phyloP scores from a whole-genome alignment of 1,140 invertebrate genomes.

The Hestina assimilis region DNA sequence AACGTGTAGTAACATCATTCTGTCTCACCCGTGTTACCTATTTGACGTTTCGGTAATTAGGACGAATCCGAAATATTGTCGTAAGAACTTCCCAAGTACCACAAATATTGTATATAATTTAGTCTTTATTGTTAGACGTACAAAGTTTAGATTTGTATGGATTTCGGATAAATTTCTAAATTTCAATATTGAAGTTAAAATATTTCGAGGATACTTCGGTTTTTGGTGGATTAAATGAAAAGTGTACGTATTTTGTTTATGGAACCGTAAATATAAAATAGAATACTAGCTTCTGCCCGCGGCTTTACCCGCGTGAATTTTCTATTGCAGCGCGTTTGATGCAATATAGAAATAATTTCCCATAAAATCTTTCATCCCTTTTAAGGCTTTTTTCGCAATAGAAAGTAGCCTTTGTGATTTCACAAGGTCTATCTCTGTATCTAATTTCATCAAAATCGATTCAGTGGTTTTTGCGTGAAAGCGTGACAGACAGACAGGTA shows the following conservation, averaged over 20 bases:
- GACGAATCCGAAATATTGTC: slow-evolving; percentile 20
- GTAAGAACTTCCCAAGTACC: neutral
- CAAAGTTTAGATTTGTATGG: neutral
- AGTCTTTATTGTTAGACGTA: neutral
- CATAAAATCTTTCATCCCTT: too few species aligned
- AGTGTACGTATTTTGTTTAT: neutral
- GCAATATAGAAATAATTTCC: too few species aligned
- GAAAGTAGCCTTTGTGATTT: too few species aligned
- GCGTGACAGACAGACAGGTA: too few species aligned
- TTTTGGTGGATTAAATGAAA: neutral
- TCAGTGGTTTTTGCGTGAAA: too few species aligned
- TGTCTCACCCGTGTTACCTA: slow-evolving; percentile 47
- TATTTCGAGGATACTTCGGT: neutral
- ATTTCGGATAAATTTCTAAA: neutral
- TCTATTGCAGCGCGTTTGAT: too few species aligned
- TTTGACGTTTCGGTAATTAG: slow-evolving; percentile 53
- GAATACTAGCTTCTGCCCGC: too few species aligned
- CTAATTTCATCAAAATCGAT: too few species aligned
- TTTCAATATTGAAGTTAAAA: neutral
- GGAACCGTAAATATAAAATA: too few species aligned
- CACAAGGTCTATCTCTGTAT: too few species aligned
- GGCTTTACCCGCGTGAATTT: too few species aligned
- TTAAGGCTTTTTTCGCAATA: too few species aligned
- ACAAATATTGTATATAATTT: neutral
- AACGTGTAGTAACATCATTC: slow-evolving; percentile 18